A percentile compares a stretch with the other conserved stretches of the same genome.
phyloP scores from a whole-genome alignment of 2,888 invertebrate species.

The Plagodis dolabraria region DNA sequence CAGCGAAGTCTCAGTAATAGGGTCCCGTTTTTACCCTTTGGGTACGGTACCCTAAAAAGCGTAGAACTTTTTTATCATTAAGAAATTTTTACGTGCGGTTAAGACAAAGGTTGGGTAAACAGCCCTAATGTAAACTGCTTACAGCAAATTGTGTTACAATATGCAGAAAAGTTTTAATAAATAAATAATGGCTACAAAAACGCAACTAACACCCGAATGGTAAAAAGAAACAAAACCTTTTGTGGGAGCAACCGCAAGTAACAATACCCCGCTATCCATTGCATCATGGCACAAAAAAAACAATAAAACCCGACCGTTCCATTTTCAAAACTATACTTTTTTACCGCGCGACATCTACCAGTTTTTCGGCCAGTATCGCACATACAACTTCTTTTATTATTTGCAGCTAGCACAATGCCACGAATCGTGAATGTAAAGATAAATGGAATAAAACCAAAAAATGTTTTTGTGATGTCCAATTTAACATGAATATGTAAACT shows the following conservation, averaged over 20 bases:
- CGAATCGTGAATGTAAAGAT: conserved; percentile 74
- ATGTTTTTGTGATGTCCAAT: conserved; percentile 61
- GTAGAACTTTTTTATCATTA: neutral
- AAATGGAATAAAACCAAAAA: conserved; percentile 72
- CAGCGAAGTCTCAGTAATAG: too few species aligned
- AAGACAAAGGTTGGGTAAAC: too few species aligned
- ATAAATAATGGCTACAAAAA: conserved; percentile 18
- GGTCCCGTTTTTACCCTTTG: too few species aligned
- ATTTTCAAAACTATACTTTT: conserved; percentile 55
- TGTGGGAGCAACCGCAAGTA: conserved; percentile 41
- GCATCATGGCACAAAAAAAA: conserved; percentile 41
- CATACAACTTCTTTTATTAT: conserved; percentile 47
- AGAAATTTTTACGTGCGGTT: too few species aligned
- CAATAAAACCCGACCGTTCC: conserved; percentile 46
- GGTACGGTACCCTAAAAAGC: too few species aligned
- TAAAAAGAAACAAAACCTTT: conserved; percentile 29
- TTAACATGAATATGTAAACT: conserved; percentile 60
- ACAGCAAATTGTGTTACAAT: neutral
- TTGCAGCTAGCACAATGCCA: conserved; percentile 71
- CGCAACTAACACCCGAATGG: conserved; percentile 18
- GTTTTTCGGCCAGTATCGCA: conserved; percentile 52
- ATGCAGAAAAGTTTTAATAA: conserved; percentile 1
- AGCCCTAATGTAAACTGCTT: too few species aligned
- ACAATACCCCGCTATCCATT: conserved; percentile 49
- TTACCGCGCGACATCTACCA: conserved; percentile 50